Evolutionary conservation across 2,888 invertebrate genomes (phyloP), one percentile per base, ranked within the genome.

Genomic region (Drymonia ruficornis): DNA sequence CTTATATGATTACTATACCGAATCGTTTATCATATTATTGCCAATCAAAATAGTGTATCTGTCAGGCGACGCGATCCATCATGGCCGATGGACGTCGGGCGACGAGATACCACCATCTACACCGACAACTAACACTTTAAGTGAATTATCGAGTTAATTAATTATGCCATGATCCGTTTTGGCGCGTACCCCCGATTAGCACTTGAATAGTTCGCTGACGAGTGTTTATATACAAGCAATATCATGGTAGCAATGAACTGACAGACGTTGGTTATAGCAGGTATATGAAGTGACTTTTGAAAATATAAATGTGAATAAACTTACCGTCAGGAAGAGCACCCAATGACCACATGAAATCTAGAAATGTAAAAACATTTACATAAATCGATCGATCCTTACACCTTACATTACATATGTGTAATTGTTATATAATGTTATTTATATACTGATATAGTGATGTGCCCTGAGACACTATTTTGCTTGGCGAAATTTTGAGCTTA

Each of bases 331-430:
- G 98, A 95, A 98, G 96, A 95, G 97, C 97, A 95, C 98, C 98
- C 96, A 98, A 96, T 94, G 98, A 98, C 98, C 98, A 98, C 97
- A 98, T 98, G 96, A 98, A 98, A 97, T 98, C 98, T 98, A 96
- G 94, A 96, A 94, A 94, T 93, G 94, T 92, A 93, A 93, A 93
- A 93, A 92, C 87, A 93, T 91, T 91, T 91, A 90, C 91, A 91
- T 92, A 91, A 92, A 87, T 91, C 87, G 91, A 91, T 81, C 91
- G 85, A 90, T 86, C 83, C 86, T 91, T 89, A 90, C 79, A 88
- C 81, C 80, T 87, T 87, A 89, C 72, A 83, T 76, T 68, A 81
- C 73, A 82, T 74, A 74, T 80, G 69, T 80, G 51, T 54, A 53
- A 50, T 67, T 50, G 63, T 79, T 83, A 74, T 77, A 72, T 72